A percentile compares a stretch with the other conserved stretches of the same genome.
These are phyloP conservation scores for Polyommatus iphigenia DNA, from an alignment of 2,888 invertebrate genomes.

Conservation along the genomic window DNA sequence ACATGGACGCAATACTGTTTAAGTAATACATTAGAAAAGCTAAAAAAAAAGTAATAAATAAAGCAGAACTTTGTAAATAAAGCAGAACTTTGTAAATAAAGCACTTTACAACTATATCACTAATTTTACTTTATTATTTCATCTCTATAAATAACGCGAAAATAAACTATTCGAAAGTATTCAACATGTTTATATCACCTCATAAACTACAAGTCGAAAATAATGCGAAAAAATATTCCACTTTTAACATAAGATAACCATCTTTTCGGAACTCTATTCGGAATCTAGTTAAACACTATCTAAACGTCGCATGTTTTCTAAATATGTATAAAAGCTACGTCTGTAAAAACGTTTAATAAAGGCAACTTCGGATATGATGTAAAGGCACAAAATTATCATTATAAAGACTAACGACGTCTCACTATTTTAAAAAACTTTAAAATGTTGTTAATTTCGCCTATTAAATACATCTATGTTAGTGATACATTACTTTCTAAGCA, in stretches of 20 bases:
- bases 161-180: constrained; percentile 76
- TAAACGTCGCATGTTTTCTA: constrained; percentile 55
- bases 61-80: constrained; percentile 48
- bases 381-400: constrained; percentile 69
- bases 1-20: constrained; percentile 39
- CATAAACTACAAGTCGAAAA: constrained; percentile 33
- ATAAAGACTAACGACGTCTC: constrained; percentile 56
- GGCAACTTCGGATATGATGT: constrained; percentile 76
- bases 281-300: constrained; percentile 51
- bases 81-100: constrained; percentile 47
- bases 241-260: constrained; percentile 2
- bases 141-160: constrained; percentile 60
- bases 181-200: constrained; percentile 66
- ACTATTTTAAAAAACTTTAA: constrained; percentile 52
- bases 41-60: too few relatives aligned
- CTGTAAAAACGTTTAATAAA: constrained; percentile 58
- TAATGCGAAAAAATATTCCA: constrained; percentile 24
- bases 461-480: constrained; percentile 46
- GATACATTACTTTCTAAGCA: constrained; percentile 56
- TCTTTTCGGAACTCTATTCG: constrained; percentile 41
- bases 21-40: constrained; percentile 42
- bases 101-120: constrained; percentile 56
- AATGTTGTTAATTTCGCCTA: constrained; percentile 49
- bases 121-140: constrained; percentile 54
- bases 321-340: constrained; percentile 71